Conservation (phyloP, 2,888 invertebrate species). For the Chelonus formosanus region DNA sequence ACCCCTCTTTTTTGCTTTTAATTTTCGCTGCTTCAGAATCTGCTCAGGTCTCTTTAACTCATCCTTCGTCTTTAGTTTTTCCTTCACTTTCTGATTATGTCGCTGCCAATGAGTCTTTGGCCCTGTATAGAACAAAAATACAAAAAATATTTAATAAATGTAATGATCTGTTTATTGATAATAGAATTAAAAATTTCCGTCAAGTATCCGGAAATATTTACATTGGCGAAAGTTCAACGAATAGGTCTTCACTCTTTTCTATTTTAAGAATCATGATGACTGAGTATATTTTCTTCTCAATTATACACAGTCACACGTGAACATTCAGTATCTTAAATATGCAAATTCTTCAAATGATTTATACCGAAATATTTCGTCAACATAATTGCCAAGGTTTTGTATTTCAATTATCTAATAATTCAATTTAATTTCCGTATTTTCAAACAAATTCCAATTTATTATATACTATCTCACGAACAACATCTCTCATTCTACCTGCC, state of each 20-base stretch:
- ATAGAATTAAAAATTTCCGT: slow-evolving; percentile 17
- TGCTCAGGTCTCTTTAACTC: slow-evolving; percentile 80
- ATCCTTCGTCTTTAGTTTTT: slow-evolving; percentile 68
- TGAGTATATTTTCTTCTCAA: slow-evolving; percentile 14
- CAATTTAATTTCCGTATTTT: no score
- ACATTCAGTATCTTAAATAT: neutral
- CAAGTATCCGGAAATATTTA: slow-evolving; percentile 33
- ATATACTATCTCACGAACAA: no score
- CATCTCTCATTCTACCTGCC: no score
- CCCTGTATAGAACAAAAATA: no score
- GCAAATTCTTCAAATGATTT: no score
- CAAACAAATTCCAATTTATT: no score
- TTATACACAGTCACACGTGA: slow-evolving; percentile 1
- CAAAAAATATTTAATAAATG: no score
- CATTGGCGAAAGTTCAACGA: slow-evolving; percentile 34
- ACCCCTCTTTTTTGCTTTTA: slow-evolving; percentile 67
- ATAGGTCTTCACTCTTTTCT: slow-evolving; percentile 31
- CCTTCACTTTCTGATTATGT: slow-evolving; percentile 78
- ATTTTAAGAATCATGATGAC: slow-evolving; percentile 31
- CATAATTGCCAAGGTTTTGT: no score
- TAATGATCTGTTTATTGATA: slow-evolving; percentile 18
- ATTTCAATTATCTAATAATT: no score
- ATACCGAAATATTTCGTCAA: no score
- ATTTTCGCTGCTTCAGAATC: slow-evolving; percentile 77
- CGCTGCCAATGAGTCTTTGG: slow-evolving; percentile 80